Evolutionary conservation across 2,888 invertebrate species (phyloP).

Genomic region (Hydraecia micacea): DNA sequence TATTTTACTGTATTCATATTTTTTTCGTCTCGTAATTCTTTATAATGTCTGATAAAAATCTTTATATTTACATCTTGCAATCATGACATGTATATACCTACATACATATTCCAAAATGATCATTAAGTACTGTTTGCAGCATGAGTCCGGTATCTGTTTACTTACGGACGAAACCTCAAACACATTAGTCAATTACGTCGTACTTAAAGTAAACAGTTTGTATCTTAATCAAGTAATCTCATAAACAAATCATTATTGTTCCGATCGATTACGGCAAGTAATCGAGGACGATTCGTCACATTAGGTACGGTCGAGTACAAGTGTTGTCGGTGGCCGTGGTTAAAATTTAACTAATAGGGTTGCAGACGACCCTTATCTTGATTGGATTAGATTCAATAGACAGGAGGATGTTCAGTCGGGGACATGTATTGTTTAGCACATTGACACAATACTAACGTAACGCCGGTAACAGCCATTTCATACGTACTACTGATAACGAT

Average conservation of each 20-base stretch:
- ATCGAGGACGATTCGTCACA: constrained; percentile 24
- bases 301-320: background rate
- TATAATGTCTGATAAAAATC: background rate
- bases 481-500: background rate
- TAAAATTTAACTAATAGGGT: constrained; percentile 44
- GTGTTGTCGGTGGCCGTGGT: constrained; percentile 34
- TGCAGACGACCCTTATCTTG: constrained; percentile 24
- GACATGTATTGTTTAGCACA: background rate
- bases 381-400: background rate
- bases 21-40: background rate
- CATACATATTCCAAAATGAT: background rate
- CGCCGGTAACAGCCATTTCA: background rate
- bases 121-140: background rate
- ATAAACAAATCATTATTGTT: constrained; percentile 11
- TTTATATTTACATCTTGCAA: too few relatives aligned
- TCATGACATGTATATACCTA: too few relatives aligned
- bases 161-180: background rate
- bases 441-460: too few relatives aligned
- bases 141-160: background rate
- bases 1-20: background rate
- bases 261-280: constrained; percentile 8
- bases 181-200: background rate
- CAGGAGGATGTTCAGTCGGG: too few relatives aligned
- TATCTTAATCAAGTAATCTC: constrained; percentile 3
- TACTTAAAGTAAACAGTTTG: background rate